A percentile compares a stretch with the other conserved stretches of the same genome.
Conservation (phyloP, 2,113 vertebrate genomes). For the Ammodytes dubius region DNA sequence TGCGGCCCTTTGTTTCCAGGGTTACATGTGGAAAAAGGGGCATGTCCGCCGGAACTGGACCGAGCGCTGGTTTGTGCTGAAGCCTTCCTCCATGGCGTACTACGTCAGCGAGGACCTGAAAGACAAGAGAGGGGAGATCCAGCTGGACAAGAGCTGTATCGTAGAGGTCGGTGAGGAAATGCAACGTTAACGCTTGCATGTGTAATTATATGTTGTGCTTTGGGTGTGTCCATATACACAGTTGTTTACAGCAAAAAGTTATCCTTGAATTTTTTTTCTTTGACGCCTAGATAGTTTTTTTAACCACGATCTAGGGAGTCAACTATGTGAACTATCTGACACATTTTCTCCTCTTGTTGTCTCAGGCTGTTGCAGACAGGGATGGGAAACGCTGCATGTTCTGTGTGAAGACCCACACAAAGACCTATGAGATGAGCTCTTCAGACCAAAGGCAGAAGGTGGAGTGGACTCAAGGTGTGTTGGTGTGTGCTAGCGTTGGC, state of each 20-base stretch:
- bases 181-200: background rate
- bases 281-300: too few relatives aligned
- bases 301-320: too few relatives aligned
- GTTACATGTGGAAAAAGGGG: slow-evolving; percentile 89
- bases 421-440: slow-evolving; percentile 86
- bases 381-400: slow-evolving; percentile 87
- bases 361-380: slow-evolving; percentile 82
- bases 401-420: slow-evolving; percentile 84
- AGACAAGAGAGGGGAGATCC: slow-evolving; percentile 86
- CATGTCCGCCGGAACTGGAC: slow-evolving; percentile 87
- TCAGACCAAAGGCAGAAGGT: slow-evolving; percentile 84
- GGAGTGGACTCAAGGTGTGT: slow-evolving; percentile 87
- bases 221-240: background rate
- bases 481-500: slow-evolving; percentile 20
- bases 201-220: background rate
- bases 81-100: slow-evolving; percentile 80
- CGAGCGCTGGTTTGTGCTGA: slow-evolving; percentile 88
- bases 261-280: background rate
- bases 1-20: slow-evolving; percentile 65
- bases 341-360: slow-evolving; percentile 19
- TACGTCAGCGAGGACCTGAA: slow-evolving; percentile 84
- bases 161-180: slow-evolving; percentile 78
- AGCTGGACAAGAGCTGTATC: slow-evolving; percentile 80
- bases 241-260: background rate
- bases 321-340: background rate